Percentiles rank a stretch among this genome's conserved stretches.
Conservation (phyloP, 2,113 vertebrate species). For the Elanoides forficatus region DNA sequence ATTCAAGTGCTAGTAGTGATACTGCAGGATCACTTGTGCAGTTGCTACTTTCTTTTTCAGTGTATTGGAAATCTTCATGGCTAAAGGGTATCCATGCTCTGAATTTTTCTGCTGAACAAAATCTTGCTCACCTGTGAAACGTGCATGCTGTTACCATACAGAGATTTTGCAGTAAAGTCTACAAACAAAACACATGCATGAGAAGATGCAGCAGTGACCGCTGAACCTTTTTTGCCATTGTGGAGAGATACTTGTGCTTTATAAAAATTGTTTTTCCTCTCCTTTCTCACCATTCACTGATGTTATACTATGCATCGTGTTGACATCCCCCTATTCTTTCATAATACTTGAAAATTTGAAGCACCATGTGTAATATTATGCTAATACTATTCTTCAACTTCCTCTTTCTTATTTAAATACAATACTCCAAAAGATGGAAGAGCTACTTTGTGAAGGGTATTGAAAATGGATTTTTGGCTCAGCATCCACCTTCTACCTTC, state of each 20-base stretch:
- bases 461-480: not conserved
- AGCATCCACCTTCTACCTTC: not conserved
- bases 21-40: not conserved
- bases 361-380: not conserved
- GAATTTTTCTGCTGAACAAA: not conserved
- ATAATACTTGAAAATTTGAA: not conserved
- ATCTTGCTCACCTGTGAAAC: not conserved
- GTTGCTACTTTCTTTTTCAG: not conserved
- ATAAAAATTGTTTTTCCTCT: not conserved
- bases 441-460: rapidly evolving
- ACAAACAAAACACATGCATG: not conserved
- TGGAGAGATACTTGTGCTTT: not conserved
- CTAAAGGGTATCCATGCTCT: not conserved
- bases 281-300: not conserved
- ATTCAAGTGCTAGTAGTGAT: not conserved
- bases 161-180: not conserved
- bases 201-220: not conserved
- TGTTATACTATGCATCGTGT: not conserved
- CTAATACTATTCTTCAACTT: not conserved
- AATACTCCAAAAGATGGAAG: not conserved
- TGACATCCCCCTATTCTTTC: not conserved
- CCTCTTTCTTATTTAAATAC: not conserved
- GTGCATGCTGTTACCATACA: not conserved
- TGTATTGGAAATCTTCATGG: not conserved
- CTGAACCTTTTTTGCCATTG: not conserved